Conservation (phyloP, 2,797 vertebrate species). For the Triplophysa bombifrons region DNA sequence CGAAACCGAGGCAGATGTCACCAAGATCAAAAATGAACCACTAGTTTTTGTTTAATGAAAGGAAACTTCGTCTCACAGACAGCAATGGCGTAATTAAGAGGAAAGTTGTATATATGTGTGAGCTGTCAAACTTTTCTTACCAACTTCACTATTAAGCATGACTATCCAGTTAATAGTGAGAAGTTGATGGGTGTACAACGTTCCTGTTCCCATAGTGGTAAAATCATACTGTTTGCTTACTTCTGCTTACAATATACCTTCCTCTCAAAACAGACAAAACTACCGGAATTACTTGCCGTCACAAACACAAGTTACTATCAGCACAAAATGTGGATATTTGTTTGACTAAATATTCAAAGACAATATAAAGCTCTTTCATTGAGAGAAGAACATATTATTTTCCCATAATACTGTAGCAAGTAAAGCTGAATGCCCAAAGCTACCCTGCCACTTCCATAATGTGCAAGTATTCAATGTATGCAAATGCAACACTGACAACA, state of each 20-base stretch:
- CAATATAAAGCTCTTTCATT: neutral
- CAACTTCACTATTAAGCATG: neutral
- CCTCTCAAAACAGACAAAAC: neutral
- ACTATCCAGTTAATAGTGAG: neutral
- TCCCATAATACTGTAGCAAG: slow-evolving; percentile 14
- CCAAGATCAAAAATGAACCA: neutral
- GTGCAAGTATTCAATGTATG: slow-evolving; percentile 21
- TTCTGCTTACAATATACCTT: neutral
- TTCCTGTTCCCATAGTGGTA: neutral
- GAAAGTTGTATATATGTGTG: slow-evolving; percentile 5
- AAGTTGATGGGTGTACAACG: neutral
- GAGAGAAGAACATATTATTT: neutral
- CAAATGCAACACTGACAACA: slow-evolving; percentile 20
- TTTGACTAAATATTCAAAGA: neutral
- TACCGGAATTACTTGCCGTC: neutral
- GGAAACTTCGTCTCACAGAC: neutral
- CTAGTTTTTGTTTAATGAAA: neutral
- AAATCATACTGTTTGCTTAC: neutral
- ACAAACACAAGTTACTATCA: neutral
- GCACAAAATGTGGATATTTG: neutral
- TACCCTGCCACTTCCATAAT: neutral
- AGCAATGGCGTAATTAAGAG: neutral
- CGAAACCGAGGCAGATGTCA: neutral
- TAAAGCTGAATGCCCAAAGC: slow-evolving; percentile 15
- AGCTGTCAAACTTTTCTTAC: neutral